Evolutionary conservation across 2,888 invertebrate species (phyloP).

Genomic region (Palloptera scutellata): DNA sequence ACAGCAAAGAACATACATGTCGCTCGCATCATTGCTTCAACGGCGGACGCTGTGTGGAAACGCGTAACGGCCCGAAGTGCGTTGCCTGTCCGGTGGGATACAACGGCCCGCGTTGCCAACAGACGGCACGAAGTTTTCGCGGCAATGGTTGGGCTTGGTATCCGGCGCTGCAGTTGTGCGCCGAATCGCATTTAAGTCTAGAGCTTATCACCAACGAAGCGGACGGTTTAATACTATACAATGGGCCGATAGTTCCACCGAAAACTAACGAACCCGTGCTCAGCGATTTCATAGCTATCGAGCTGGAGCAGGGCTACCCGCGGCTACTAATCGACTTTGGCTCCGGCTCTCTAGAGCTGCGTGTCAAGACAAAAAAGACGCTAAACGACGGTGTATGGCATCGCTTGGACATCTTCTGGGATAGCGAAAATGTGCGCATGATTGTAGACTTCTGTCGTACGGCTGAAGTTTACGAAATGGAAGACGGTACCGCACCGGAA

Average conservation of each 20-base stretch:
- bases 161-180: slow-evolving; percentile 93
- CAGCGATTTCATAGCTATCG: slow-evolving; percentile 93
- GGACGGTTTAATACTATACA: slow-evolving; percentile 91
- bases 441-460: slow-evolving; percentile 92
- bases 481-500: slow-evolving; percentile 85
- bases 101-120: slow-evolving; percentile 96
- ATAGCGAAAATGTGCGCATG: slow-evolving; percentile 89
- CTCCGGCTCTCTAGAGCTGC: slow-evolving; percentile 86
- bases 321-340: slow-evolving; percentile 92
- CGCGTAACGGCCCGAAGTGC: slow-evolving; percentile 85
- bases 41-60: slow-evolving; percentile 93
- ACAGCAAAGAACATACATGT: slow-evolving; percentile 87
- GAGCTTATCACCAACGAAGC: slow-evolving; percentile 92
- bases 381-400: slow-evolving; percentile 98
- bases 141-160: slow-evolving; percentile 99
- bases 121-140: slow-evolving; percentile 90
- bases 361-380: slow-evolving; percentile 83
- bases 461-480: slow-evolving; percentile 84
- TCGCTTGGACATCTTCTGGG: slow-evolving; percentile 93
- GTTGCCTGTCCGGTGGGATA: slow-evolving; percentile 87
- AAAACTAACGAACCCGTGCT: slow-evolving; percentile 82
- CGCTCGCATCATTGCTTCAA: slow-evolving; percentile 89
- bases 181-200: slow-evolving; percentile 90
- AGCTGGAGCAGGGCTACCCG: slow-evolving; percentile 90
- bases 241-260: slow-evolving; percentile 96